Conservation (phyloP, 2,113 vertebrate genomes). For the Nycticebus coucang region DNA sequence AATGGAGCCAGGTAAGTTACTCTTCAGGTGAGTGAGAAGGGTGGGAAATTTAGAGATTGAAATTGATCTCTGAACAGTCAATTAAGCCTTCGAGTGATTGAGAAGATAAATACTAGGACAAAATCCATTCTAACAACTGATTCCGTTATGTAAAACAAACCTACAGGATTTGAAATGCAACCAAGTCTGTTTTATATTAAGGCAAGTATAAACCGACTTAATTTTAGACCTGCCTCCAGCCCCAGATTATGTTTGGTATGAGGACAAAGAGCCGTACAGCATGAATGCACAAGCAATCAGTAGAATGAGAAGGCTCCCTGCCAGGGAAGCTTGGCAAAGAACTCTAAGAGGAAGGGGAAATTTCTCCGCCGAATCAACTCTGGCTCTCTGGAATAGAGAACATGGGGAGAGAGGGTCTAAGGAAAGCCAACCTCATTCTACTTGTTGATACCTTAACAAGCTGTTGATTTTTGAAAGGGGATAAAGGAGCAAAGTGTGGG, state of each 20-base stretch:
- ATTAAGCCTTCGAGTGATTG: conserved; percentile 66
- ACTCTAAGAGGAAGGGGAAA: conserved; percentile 75
- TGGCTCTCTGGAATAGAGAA: conserved; percentile 74
- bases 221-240: conserved; percentile 76
- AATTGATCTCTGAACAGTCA: conserved; percentile 71
- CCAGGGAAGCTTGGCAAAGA: conserved; percentile 72
- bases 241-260: conserved; percentile 70
- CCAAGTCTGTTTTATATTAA: conserved; percentile 73
- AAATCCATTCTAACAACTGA: conserved; percentile 57
- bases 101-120: conserved; percentile 71
- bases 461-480: conserved; percentile 77
- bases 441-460: conserved; percentile 81
- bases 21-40: conserved; percentile 74
- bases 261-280: conserved; percentile 70
- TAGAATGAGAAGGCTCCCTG: conserved; percentile 58
- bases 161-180: conserved; percentile 70
- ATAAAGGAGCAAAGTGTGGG: conserved; percentile 74
- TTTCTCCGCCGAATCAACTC: conserved; percentile 75
- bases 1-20: conserved; percentile 70
- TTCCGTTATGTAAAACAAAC: conserved; percentile 75
- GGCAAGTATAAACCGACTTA: conserved; percentile 71
- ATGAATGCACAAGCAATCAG: conserved; percentile 72
- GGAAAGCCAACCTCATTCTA: conserved; percentile 70
- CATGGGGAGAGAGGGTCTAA: conserved; percentile 51
- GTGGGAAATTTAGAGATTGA: conserved; percentile 77